Percentiles rank a stretch among this genome's conserved stretches.
Conservation (phyloP, 2,113 vertebrate species). For the Rhodinocichla rosea region DNA sequence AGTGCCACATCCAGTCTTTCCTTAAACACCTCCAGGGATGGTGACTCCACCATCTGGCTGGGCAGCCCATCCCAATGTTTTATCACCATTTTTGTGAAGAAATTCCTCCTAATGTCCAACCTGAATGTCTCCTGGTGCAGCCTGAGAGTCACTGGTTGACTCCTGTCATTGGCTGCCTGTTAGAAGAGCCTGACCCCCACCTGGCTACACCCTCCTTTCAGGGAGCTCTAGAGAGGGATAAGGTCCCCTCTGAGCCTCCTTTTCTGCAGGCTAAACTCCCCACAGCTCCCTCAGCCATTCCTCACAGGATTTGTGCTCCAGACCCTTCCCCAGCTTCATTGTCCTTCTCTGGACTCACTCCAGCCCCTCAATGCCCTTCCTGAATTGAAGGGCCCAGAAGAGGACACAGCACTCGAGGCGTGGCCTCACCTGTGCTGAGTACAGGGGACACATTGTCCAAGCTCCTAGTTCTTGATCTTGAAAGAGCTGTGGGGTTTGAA, state of each 20-base stretch:
- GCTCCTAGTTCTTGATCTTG: neutral
- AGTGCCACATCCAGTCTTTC: neutral
- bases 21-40: neutral
- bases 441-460: neutral
- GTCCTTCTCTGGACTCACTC: fast-evolving
- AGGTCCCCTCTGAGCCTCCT: neutral
- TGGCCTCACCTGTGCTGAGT: neutral
- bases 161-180: too few relatives aligned
- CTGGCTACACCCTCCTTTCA: neutral
- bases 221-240: neutral
- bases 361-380: neutral
- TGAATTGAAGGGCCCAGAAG: neutral
- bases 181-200: neutral
- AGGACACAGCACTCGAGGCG: neutral
- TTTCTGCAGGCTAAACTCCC: neutral
- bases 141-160: too few relatives aligned
- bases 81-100: neutral
- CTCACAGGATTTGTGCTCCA: neutral
- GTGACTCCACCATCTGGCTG: fast-evolving
- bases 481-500: neutral
- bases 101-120: neutral
- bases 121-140: neutral
- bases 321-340: neutral
- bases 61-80: neutral
- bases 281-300: neutral